Base-by-base conservation (phyloP, 2,113 vertebrate species). In the Genyomyrus donnyi region DNA sequence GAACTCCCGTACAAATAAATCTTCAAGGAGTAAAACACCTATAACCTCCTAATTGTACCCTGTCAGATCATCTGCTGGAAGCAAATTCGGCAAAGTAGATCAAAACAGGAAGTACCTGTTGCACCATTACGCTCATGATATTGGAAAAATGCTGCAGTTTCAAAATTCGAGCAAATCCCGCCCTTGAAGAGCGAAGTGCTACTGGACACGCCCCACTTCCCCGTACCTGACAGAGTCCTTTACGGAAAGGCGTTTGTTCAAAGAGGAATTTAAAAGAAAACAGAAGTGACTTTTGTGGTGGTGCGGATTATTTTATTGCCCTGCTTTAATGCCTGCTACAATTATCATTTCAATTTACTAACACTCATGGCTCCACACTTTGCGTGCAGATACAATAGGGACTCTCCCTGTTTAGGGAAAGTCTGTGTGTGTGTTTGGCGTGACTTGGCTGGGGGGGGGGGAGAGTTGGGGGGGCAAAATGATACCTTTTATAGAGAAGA, bases 261-360 rank as follows among this genome's bases (percentile, higher is more conserved):
- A 90, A 89, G 91, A 91, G 50, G 46, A n/a, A 80, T 19, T 35
- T 21, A 53, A 19, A 89, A 84, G 53, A 89, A 89, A 89, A 87
- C 88, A 90, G 87, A 58, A 77, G 5, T 62, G 89, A 91, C 53
- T 89, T 49, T 27, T 39, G 48, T 53, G 91, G 70, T 46, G 88
- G 86, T 88, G 90, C 92, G 35, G 8, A 93, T 88, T 84, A 53
- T 21, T 91, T 92, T 91, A 91, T 89, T 89, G 86, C 80, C 90
- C 91, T 48, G n/a, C n/a, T n/a, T n/a, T n/a, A n/a, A 91, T 93
- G 85, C 46, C 50, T 93, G 89, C 50, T n/a, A 89, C 90, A 93
- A 93, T 93, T 92, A 90, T 85, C 92, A 91, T 89, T 91, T 88
- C 92, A 91, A 92, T 93, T 88, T 91, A 90, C 74, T 88, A 91